Evolutionary conservation across 2,113 vertebrate genomes (phyloP).

Genomic region (Hippolais icterina): DNA sequence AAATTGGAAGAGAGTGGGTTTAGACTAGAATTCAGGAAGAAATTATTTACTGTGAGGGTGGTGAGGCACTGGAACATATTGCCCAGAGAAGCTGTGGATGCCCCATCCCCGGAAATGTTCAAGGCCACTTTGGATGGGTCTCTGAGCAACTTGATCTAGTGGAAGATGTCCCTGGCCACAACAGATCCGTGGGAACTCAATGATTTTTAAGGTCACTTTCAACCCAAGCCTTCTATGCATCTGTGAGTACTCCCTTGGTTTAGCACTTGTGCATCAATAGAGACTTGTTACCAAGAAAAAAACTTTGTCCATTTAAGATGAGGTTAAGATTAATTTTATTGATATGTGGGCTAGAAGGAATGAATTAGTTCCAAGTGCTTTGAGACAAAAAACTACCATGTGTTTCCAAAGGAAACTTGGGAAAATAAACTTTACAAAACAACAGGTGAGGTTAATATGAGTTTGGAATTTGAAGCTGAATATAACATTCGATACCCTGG

Average conservation of each 20-base stretch:
- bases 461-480: background rate
- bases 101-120: background rate
- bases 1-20: background rate
- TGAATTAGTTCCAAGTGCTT: background rate
- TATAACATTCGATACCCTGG: background rate
- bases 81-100: background rate
- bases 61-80: background rate
- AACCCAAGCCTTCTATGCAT: background rate
- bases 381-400: background rate
- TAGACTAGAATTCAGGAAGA: background rate
- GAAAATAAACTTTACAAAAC: slow-evolving; percentile 2
- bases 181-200: background rate
- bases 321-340: background rate
- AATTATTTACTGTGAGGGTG: background rate
- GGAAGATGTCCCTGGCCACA: background rate
- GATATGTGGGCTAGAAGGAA: background rate
- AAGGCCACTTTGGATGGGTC: background rate
- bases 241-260: background rate
- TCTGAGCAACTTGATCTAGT: background rate
- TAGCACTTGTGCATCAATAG: background rate
- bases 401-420: background rate
- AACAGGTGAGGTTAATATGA: background rate
- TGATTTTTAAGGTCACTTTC: background rate
- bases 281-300: background rate
- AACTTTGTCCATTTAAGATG: background rate